Percentiles rank a stretch among this genome's conserved stretches.
Evolutionary conservation across 1,140 invertebrate genomes (phyloP).

Genomic region (Apis laboriosa): DNA sequence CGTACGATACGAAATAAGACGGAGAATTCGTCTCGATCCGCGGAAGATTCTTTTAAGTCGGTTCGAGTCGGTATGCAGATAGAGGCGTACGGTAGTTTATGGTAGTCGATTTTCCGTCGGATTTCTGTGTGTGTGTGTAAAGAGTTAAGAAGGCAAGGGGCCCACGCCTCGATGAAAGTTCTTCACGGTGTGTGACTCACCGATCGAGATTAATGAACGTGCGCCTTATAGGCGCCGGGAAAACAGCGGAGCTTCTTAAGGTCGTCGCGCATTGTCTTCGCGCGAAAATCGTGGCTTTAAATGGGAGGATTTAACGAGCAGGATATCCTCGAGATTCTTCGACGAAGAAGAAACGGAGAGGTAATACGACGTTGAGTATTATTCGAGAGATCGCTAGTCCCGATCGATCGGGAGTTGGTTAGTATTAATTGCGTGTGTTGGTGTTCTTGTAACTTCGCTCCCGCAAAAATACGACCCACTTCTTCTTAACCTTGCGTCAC

Average conservation of each 20-base stretch:
- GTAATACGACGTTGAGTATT: background rate
- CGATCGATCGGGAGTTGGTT: background rate
- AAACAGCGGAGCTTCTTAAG: conserved; percentile 61
- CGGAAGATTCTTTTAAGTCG: background rate
- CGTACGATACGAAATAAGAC: no score
- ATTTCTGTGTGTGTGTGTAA: background rate
- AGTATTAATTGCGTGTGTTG: conserved; percentile 23
- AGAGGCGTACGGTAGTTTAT: background rate
- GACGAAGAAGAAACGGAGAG: background rate
- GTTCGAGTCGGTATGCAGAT: background rate
- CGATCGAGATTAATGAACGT: conserved; percentile 70
- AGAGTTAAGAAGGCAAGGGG: conserved; percentile 12
- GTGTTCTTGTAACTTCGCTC: background rate
- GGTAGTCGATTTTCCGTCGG: background rate
- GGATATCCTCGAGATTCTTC: conserved; percentile 9
- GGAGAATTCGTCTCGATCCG: no score
- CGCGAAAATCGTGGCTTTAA: conserved; percentile 58
- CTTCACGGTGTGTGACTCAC: conserved; percentile 63
- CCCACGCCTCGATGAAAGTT: conserved; percentile 64
- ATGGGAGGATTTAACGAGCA: conserved; percentile 44
- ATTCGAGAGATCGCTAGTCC: background rate
- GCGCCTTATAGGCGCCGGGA: conserved; percentile 65
- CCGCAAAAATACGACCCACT: conserved; percentile 33
- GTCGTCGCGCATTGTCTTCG: conserved; percentile 58
- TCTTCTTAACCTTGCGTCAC: conserved; percentile 34